A percentile compares a stretch with the other conserved stretches of the same genome.
Conservation (phyloP, 1,140 invertebrate species). For the Lasioglossum baleicum region DNA sequence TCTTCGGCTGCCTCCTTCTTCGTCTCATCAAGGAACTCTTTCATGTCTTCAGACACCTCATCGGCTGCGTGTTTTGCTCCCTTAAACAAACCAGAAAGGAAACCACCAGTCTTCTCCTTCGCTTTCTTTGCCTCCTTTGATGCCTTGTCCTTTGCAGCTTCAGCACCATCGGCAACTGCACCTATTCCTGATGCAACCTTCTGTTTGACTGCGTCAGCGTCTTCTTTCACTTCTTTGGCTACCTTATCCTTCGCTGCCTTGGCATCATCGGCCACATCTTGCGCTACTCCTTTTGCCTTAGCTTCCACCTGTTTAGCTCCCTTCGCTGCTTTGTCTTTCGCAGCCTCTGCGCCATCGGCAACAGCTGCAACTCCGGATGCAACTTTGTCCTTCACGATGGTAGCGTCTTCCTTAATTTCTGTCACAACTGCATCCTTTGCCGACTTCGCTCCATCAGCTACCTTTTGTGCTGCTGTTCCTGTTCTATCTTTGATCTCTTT, state of each 20-base stretch:
- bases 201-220: conserved; percentile 2
- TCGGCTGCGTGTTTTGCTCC: conserved; percentile 67
- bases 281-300: not conserved
- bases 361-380: conserved; percentile 1
- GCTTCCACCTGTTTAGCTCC: conserved; percentile 1
- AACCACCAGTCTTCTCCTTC: conserved; percentile 52
- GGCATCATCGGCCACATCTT: too few relatives aligned
- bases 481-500: not conserved
- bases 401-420: conserved; percentile 37
- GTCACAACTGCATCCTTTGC: conserved; percentile 36
- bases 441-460: not conserved
- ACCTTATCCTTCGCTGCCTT: conserved; percentile 1
- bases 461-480: not conserved
- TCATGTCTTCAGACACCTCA: conserved; percentile 69
- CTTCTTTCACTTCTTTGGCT: not conserved
- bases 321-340: conserved; percentile 35
- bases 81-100: conserved; percentile 57
- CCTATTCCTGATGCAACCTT: conserved; percentile 5
- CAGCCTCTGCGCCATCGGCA: conserved; percentile 1
- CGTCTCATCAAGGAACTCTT: conserved; percentile 66
- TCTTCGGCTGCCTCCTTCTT: conserved; percentile 62
- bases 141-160: not conserved
- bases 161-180: conserved; percentile 14
- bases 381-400: conserved; percentile 30
- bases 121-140: conserved; percentile 46